Base-by-base conservation (phyloP, 2,888 invertebrate genomes). In the Catonia carolina region DNA sequence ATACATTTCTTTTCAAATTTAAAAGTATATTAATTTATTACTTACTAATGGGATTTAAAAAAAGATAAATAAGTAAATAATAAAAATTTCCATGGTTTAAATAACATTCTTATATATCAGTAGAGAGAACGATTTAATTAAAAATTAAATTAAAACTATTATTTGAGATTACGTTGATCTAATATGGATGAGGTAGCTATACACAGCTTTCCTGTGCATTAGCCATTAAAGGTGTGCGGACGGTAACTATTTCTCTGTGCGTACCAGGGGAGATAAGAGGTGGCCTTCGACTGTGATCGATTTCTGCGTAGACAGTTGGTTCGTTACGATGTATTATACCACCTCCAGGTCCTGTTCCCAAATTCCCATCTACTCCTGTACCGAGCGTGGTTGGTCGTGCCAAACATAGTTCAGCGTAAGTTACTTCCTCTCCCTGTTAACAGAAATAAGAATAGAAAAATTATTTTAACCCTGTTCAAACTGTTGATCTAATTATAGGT, bases 291-390 rank as follows among this genome's bases (percentile, higher is more conserved):
- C 76, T 78, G 69, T 84, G 84, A 72, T 85, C 85, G 72, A 85
- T 85, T 74, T 85, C 84, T 59, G 85, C 85, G 72, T 85, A 85
- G 69, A 85, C 81, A 67, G 84, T 84, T 53, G 84, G 78, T 67
- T 85, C 84, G 65, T 83, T 82, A 73, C 78, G 67, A 73, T 75
- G 71, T 70, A 80, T 73, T 78, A 67, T 74, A 68, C 70, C 61
- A 42, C 68, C 65, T 31, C 69, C 67, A 45, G 68, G 67, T 15
- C 27, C 36, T 8, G 36, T 20, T 5, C 56, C 51, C 47, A 67
- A 64, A 37, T 64, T 65, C 18, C 60, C 65, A 50, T 69, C 63
- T 50, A 70, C 72, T 60, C 41, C 50, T 41, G 76, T 77, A 18
- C 27, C 45, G 56, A 78, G 69, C 41, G 77, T 77, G 55, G 77